Evolutionary conservation across 2,888 invertebrate species (phyloP), one percentile per base, ranked within the genome.

Genomic region (Neuroscelio doddi): DNA sequence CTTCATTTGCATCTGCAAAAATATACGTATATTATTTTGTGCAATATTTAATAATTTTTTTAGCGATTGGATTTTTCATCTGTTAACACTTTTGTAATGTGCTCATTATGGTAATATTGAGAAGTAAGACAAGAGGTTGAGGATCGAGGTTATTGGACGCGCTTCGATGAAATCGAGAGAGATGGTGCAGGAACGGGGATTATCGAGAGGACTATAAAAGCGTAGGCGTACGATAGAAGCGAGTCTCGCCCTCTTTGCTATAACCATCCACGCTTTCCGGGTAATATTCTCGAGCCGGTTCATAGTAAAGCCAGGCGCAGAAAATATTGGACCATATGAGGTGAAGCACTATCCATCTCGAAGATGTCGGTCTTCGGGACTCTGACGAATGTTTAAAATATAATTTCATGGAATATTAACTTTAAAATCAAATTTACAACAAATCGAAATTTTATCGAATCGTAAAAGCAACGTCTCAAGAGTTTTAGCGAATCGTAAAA

Each of bases 251-350:
- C 36, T 38, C 49, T 50, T 21, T 42, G 47, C 30, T 49, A 24
- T 51, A 51, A 56, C 51, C 69, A 64, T 70, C 66, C 58, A 70
- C 68, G 73, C 73, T 75, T 75, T 76, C 75, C 71, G 72, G 72
- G 69, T 76, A 76, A 74, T 76, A 74, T 73, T 67, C 68, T 61
- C 53, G 52, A 61, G 59, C 42, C 53, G 50, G 45, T 47, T 46
- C 44, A 55, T 64, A 51, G 58, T 24, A 47, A 41, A 38, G 52
- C 26, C 29, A 29, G 32, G 50, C 39, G 29, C 27, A 52, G 61
- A 61, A 68, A 57, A 64, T 64, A 68, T 64, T 64, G 64, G 61
- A 64, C 64, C 67, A 59, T 41, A 24, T 30, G 17, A 32, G 47
- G 32, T 16, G 44, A 56, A 57, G 53, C 63, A 64, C 67, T 59